Conservation (phyloP, 1,140 invertebrate genomes). For the Melitaea cinxia region DNA sequence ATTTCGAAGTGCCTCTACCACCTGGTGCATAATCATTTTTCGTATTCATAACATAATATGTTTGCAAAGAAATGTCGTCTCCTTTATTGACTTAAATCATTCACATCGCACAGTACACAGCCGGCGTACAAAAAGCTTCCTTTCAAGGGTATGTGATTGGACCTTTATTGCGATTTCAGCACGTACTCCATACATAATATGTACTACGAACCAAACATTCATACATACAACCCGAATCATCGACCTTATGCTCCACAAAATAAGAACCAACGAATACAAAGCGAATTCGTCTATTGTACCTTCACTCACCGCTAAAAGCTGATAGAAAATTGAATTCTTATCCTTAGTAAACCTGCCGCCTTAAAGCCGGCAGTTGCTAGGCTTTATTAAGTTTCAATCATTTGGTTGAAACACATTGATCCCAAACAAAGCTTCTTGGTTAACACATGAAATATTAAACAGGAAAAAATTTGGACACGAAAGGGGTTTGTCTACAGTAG, state of each 20-base stretch:
- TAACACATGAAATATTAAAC: constrained; percentile 2
- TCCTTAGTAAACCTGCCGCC: constrained; percentile 37
- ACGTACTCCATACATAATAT: constrained; percentile 30
- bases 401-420: constrained; percentile 26
- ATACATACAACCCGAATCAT: constrained; percentile 14
- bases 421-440: constrained; percentile 5
- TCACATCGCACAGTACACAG: constrained; percentile 21
- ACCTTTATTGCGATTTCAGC: constrained; percentile 56
- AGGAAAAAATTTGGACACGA: not conserved
- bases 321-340: constrained; percentile 54
- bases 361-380: constrained; percentile 36
- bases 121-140: constrained; percentile 34
- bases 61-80: constrained; percentile 2
- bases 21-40: not conserved
- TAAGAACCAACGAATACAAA: constrained; percentile 18
- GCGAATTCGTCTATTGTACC: constrained; percentile 23
- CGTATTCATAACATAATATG: constrained; percentile 8
- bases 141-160: constrained; percentile 54
- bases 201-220: constrained; percentile 9
- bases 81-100: constrained; percentile 6
- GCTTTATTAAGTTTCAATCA: constrained; percentile 45
- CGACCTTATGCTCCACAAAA: constrained; percentile 10
- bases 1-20: not conserved
- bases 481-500: too few relatives aligned
- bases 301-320: constrained; percentile 42